Evolutionary conservation across 2,888 invertebrate species (phyloP).

Genomic region (Chydorus sphaericus): DNA sequence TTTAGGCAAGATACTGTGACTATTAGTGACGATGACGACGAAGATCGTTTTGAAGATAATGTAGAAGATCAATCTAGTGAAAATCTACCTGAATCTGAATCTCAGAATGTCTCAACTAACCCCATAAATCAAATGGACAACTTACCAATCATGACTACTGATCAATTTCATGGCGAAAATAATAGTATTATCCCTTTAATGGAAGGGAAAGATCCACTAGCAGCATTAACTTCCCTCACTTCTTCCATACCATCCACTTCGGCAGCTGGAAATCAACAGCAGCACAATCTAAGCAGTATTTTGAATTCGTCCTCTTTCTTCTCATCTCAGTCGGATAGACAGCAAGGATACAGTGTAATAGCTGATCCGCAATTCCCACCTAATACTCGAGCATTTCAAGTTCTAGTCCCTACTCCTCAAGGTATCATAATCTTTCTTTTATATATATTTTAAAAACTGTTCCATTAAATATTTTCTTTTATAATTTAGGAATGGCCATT

Average conservation of each 20-base stretch:
- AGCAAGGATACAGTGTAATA: not conserved
- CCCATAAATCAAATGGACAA: too few relatives aligned
- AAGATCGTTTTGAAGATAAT: not conserved
- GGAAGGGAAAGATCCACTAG: not conserved
- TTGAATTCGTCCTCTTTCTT: not conserved
- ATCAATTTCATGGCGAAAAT: too few relatives aligned
- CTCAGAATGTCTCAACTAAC: not conserved
- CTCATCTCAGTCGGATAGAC: not conserved
- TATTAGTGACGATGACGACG: not conserved
- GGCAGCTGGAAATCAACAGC: not conserved
- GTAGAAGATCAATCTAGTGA: not conserved
- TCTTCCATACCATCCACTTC: not conserved
- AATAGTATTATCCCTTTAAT: too few relatives aligned
- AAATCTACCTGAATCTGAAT: not conserved
- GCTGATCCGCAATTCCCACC: not conserved
- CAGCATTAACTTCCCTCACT: not conserved
- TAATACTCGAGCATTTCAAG: constrained; percentile 4
- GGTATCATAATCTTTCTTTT: not conserved
- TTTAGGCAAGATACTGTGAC: not conserved
- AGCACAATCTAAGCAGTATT: not conserved
- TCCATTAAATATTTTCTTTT: not conserved
- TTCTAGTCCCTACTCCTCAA: not conserved
- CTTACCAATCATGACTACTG: too few relatives aligned
- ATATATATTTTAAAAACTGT: not conserved
- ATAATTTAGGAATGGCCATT: constrained; percentile 2